phyloP scores from a whole-genome alignment of 2,113 vertebrate genomes.

The Neotoma lepida region DNA sequence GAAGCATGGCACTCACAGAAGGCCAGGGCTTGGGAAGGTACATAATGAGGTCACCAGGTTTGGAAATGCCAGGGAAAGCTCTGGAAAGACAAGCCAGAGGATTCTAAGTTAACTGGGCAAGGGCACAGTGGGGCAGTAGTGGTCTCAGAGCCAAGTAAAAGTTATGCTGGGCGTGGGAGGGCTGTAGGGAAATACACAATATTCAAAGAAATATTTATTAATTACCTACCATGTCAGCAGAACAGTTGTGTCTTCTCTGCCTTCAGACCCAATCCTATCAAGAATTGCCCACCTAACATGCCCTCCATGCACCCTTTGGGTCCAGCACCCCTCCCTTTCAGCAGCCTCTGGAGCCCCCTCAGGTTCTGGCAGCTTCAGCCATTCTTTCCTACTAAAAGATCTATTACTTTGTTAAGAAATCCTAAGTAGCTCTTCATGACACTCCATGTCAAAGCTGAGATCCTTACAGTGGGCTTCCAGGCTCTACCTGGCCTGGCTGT shows the following conservation, averaged over 20 bases:
- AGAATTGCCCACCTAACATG: not conserved
- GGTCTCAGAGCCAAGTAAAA: not conserved
- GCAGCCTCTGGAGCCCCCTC: not conserved
- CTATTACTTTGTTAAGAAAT: not conserved
- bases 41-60: not conserved
- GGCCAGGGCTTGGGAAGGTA: not conserved
- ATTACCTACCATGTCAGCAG: not conserved
- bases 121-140: not conserved
- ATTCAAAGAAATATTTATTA: not conserved
- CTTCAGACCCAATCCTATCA: not conserved
- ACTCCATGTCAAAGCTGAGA: not conserved
- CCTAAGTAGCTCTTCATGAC: not conserved
- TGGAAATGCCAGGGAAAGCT: not conserved
- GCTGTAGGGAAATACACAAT: not conserved
- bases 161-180: rapidly evolving
- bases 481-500: not conserved
- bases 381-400: not conserved
- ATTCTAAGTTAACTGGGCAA: not conserved
- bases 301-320: rapidly evolving
- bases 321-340: not conserved
- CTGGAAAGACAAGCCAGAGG: not conserved
- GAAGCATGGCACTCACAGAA: not conserved
- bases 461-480: not conserved
- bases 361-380: not conserved
- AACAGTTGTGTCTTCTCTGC: not conserved